Evolutionary conservation across 1,140 invertebrate species (phyloP), one percentile per base, ranked within the genome.

Genomic region (Cephus cinctus): DNA sequence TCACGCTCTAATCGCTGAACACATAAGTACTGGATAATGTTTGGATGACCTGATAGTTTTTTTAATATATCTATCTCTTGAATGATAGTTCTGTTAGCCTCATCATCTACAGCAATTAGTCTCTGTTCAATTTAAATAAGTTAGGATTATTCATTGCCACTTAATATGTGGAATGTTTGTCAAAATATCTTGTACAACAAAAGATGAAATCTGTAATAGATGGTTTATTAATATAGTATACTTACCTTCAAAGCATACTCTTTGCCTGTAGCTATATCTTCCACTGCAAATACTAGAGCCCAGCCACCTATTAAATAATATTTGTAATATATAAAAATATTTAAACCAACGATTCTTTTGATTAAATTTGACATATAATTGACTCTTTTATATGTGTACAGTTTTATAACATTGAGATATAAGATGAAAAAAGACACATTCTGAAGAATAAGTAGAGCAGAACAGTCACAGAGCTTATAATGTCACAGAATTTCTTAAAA

Each of bases 221-320:
- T 40, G 5, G 6, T 21, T 27, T 14, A n/a, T 22, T 16, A 35
- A 42, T 40, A n/a, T 39, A 43, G 8, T 43, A 39, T 30, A 53
- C 47, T 68, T 62, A 86, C 85, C 76, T 93, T 93, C 50, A 96
- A 80, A 59, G 94, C 93, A 83, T 92, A 96, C 65, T 95, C 90
- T 57, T 90, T 91, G 46, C 90, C 89, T 54, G 83, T 85, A 46
- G 84, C 81, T 45, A 89, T 71, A 81, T 96, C 92, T 83, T 95
- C 91, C 55, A 90, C 93, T 51, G 92, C 86, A 81, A 90, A 97
- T 39, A 97, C 93, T 80, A 93, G 89, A 38, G 92, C 92, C 84
- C 92, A 96, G 59, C 93, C 93, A 83, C 94, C 94, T 96, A 75
- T 57, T 78, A 84, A 73, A 62, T 52, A 55, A 48, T 46, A 47